These are phyloP conservation scores for Hemibagrus wyckioides DNA, from an alignment of 2,113 vertebrate species.

Conservation along the genomic window DNA sequence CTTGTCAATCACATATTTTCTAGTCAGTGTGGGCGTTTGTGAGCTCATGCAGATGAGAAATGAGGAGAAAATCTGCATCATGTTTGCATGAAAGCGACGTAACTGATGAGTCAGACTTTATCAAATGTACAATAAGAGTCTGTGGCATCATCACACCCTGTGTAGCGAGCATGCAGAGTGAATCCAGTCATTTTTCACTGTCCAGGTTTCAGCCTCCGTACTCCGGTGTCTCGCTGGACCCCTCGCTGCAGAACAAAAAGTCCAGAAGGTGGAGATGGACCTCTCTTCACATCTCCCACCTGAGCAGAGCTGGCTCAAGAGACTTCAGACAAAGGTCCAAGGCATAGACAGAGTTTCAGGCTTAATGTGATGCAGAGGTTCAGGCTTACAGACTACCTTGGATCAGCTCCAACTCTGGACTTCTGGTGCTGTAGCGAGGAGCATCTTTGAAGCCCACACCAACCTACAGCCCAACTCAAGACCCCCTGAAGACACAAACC, in stretches of 20 bases:
- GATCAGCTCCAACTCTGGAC: background rate
- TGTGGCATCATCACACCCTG: background rate
- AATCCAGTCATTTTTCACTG: background rate
- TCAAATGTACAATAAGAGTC: background rate
- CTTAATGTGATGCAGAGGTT: background rate
- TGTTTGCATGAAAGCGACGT: background rate
- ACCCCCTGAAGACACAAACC: background rate
- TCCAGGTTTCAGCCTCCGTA: background rate
- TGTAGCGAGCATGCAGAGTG: background rate
- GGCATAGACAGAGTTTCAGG: background rate
- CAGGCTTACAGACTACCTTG: background rate
- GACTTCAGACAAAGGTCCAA: background rate
- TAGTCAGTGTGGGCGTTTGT: background rate
- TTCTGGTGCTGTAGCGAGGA: background rate
- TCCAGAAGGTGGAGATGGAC: background rate
- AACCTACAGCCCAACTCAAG: background rate
- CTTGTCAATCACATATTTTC: background rate
- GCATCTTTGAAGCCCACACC: background rate
- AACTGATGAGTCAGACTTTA: background rate
- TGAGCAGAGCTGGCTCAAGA: background rate
- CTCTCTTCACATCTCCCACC: background rate
- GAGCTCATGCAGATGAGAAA: background rate
- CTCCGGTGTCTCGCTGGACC: too few relatives aligned
- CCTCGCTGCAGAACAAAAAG: background rate
- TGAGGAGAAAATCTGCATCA: background rate